Conservation (phyloP, 2,888 invertebrate species). For the Creontiades dilutus region DNA sequence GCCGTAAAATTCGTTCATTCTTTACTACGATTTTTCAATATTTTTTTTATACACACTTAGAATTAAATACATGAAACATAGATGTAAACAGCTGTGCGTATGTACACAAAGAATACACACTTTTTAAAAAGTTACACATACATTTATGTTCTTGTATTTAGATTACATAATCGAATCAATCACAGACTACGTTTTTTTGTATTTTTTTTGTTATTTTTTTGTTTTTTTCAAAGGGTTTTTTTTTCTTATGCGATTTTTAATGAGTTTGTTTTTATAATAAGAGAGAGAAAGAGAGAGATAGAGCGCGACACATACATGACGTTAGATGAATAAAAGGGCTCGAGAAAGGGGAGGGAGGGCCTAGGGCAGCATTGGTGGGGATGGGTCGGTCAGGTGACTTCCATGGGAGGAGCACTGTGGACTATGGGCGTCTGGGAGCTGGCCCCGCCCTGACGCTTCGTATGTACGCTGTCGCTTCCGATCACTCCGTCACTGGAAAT, state of each 20-base stretch:
- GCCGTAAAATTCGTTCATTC: slow-evolving; percentile 65
- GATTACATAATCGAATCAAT: slow-evolving; percentile 59
- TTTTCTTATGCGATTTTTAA: slow-evolving; percentile 59
- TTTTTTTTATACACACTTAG: slow-evolving; percentile 47
- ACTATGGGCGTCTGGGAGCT: slow-evolving; percentile 67
- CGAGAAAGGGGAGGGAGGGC: neutral
- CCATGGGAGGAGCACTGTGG: slow-evolving; percentile 74
- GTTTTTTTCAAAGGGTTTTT: slow-evolving; percentile 45
- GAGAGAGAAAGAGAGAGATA: slow-evolving; percentile 62
- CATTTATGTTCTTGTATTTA: slow-evolving; percentile 59
- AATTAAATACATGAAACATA: slow-evolving; percentile 64
- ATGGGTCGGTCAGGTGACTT: slow-evolving; percentile 75
- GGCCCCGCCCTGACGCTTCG: slow-evolving; percentile 63
- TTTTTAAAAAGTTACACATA: slow-evolving; percentile 45
- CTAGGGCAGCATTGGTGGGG: neutral
- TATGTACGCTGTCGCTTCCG: slow-evolving; percentile 66
- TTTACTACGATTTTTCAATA: slow-evolving; percentile 59
- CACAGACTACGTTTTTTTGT: slow-evolving; percentile 69
- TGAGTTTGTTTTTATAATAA: slow-evolving; percentile 58
- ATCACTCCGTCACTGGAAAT: slow-evolving; percentile 66
- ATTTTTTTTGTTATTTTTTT: slow-evolving; percentile 58
- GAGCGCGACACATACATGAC: slow-evolving; percentile 63
- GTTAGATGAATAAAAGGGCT: slow-evolving; percentile 2
- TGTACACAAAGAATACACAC: slow-evolving; percentile 57
- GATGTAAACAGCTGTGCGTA: slow-evolving; percentile 60